Evolutionary conservation across 2,888 invertebrate genomes (phyloP), one percentile per base, ranked within the genome.

Genomic region (Drosophila rubida): DNA sequence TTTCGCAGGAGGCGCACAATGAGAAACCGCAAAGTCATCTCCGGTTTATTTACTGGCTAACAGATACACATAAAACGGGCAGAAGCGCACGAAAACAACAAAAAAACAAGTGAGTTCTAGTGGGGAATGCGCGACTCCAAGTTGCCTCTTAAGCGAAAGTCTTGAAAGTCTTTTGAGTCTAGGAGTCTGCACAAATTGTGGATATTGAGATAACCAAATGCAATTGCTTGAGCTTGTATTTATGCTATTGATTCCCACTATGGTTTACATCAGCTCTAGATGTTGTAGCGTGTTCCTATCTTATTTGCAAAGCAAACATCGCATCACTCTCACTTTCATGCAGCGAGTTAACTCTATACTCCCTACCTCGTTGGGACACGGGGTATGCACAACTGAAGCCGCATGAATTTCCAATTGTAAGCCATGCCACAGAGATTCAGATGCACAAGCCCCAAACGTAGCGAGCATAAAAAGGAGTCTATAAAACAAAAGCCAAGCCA

Each of bases 1-100:
- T 87, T 85, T 84, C 64, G 73, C 77, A 72, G 80, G 19, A 51
- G 49, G 64, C 70, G 66, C 68, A 69, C 80, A 85, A 82, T 80
- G 75, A 32, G 64, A 77, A 89, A 88, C 89, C 89, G 76, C 89
- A 89, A 87, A 89, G 84, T 89, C 89, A 89, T 89, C 89, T 89
- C 89, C 89, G 89, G 89, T 89, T 87, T 88, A 81, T 80, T 83
- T 87, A 80, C 79, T 78, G 83, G 78, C 78, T 61, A 78, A 58
- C 78, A 68, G 62, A 80, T 53, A 53, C 41, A 39, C 23, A 13
- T 32, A 50, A 75, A 66, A 59, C 65, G 75, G 67, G 54, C 74
- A 62, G 61, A 46, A 62, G 55, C 46, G 30, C 13, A 41, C n/a
- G 13, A 42, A 22, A 53, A 39, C 14, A 49, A 25, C 14, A 50